Evolutionary conservation across 1,140 invertebrate genomes (phyloP).

Genomic region (Muscidifurax raptorellus): DNA sequence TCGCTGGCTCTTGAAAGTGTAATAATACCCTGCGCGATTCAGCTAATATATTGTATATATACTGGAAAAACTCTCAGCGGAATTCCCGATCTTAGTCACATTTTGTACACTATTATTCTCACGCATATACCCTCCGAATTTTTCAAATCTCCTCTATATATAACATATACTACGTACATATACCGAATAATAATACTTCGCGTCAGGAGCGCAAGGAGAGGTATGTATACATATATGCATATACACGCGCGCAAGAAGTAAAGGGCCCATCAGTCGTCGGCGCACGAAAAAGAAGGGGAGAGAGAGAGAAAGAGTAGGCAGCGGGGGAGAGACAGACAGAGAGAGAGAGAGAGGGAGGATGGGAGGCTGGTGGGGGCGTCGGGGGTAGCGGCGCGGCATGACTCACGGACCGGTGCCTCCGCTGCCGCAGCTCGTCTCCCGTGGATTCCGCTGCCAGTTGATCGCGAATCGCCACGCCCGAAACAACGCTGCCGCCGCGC

Average conservation of each 20-base stretch:
- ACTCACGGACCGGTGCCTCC: conserved; percentile 67
- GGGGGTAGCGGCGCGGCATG: conserved; percentile 60
- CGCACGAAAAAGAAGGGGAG: conserved; percentile 25
- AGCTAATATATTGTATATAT: no score
- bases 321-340: conserved; percentile 1
- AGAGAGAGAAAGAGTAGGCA: conserved; percentile 35
- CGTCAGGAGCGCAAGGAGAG: no score
- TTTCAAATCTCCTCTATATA: no score
- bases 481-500: conserved; percentile 48
- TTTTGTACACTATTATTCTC: not conserved
- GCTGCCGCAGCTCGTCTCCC: conserved; percentile 60
- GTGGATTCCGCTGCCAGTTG: conserved; percentile 67
- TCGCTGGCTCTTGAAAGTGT: no score
- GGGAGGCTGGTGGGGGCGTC: conserved; percentile 33
- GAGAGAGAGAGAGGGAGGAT: conserved; percentile 34
- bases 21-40: no score
- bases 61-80: not conserved
- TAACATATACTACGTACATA: no score
- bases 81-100: not conserved
- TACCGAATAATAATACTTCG: no score
- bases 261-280: not conserved
- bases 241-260: not conserved
- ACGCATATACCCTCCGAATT: no score
- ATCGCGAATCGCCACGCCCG: conserved; percentile 75
- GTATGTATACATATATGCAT: no score